Conservation (phyloP, 2,888 invertebrate genomes). For the Erannis defoliaria region DNA sequence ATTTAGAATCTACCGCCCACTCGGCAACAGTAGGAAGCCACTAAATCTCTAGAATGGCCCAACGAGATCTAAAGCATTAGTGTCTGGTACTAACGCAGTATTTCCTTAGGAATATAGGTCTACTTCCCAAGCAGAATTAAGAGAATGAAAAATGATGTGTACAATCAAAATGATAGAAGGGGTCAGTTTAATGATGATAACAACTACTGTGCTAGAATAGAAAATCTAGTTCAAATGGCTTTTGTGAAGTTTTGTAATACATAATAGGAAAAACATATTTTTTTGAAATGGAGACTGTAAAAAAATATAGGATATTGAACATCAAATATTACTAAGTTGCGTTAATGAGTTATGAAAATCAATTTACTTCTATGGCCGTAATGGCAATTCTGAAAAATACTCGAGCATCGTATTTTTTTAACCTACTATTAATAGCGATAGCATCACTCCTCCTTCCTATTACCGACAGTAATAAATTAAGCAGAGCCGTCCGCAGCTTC, state of each 20-base stretch:
- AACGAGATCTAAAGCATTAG: constrained; percentile 61
- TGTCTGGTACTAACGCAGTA: constrained; percentile 52
- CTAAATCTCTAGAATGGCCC: constrained; percentile 70
- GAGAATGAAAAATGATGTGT: constrained; percentile 27
- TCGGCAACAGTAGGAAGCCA: constrained; percentile 65
- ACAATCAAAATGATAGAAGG: constrained; percentile 9
- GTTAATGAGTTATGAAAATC: background rate
- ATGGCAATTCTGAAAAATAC: constrained; percentile 2
- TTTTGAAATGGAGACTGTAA: too few species aligned
- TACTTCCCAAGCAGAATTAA: constrained; percentile 24
- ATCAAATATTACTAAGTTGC: too few species aligned
- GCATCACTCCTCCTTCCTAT: constrained; percentile 17
- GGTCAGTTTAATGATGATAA: constrained; percentile 13
- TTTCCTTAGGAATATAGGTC: constrained; percentile 43
- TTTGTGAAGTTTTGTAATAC: background rate
- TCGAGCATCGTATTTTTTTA: background rate
- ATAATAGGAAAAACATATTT: too few species aligned
- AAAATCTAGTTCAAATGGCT: background rate
- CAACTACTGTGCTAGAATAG: background rate
- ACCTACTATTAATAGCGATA: constrained; percentile 19
- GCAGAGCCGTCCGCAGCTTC: constrained; percentile 21
- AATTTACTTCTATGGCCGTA: background rate
- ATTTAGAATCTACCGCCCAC: constrained; percentile 75
- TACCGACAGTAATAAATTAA: constrained; percentile 25
- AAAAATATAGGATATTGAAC: too few species aligned